These are phyloP conservation scores for Streblospio benedicti DNA, from an alignment of 1,140 invertebrate genomes.

Conservation along the genomic window DNA sequence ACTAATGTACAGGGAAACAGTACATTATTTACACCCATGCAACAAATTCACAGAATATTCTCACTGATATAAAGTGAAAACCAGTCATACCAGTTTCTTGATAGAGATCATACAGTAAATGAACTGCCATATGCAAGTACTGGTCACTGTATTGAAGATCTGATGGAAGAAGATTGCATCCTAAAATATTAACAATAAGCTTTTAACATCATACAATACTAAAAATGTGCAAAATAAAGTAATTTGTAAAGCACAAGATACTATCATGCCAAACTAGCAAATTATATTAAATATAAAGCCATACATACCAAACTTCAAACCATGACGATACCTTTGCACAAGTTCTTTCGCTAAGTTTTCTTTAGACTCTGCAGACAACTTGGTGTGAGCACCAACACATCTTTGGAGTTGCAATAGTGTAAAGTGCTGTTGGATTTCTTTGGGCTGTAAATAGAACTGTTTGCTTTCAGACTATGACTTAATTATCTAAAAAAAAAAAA, in stretches of 20 bases:
- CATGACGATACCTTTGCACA: conserved; percentile 36
- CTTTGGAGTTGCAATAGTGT: conserved; percentile 61
- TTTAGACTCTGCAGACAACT: conserved; percentile 44
- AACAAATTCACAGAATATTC: neutral
- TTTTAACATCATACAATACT: neutral
- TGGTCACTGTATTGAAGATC: conserved; percentile 56
- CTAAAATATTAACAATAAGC: conserved; percentile 23
- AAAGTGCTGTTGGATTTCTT: conserved; percentile 65
- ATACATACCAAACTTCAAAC: conserved; percentile 40
- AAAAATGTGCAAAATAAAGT: neutral
- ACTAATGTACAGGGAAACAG: too few species aligned
- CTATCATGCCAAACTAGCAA: neutral
- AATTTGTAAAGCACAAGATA: neutral
- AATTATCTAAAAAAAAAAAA: neutral
- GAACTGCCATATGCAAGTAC: conserved; percentile 67
- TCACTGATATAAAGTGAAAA: neutral
- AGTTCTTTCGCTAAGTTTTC: conserved; percentile 31
- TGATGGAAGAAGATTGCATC: conserved; percentile 49
- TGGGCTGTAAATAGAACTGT: conserved; percentile 32
- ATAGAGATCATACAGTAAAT: conserved; percentile 65
- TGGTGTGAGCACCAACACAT: conserved; percentile 57
- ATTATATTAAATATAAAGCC: neutral
- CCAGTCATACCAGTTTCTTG: conserved; percentile 47
- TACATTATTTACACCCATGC: too few species aligned
- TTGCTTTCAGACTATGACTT: neutral